A percentile compares a stretch with the other conserved stretches of the same genome.
phyloP scores from a whole-genome alignment of 35 echinoderm and acorn worm genomes.

The Hemicentrotus pulcherrimus region DNA sequence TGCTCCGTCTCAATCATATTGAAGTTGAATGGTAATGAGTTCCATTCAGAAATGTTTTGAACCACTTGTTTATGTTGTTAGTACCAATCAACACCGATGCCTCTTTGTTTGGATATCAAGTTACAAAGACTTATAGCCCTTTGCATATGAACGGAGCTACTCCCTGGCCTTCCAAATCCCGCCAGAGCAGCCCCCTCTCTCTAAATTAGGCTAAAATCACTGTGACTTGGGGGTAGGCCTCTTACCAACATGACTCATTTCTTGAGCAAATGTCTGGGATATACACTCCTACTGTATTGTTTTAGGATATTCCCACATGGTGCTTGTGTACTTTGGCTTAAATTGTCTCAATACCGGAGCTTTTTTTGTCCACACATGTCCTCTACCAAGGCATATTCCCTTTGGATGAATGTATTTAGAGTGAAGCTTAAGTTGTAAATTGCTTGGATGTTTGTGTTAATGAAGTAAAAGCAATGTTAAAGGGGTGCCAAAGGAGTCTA shows the following conservation, averaged over 20 bases:
- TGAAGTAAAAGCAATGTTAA: background rate
- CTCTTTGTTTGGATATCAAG: background rate
- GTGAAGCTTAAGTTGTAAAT: background rate
- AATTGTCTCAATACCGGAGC: background rate
- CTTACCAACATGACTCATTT: slow-evolving; percentile 25
- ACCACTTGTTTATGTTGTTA: background rate
- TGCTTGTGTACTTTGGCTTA: background rate
- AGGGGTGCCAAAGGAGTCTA: background rate
- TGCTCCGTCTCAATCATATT: background rate
- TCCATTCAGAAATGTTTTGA: background rate
- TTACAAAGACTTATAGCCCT: background rate
- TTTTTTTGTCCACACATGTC: background rate
- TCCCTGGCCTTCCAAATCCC: background rate
- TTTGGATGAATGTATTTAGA: background rate
- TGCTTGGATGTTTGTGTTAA: background rate
- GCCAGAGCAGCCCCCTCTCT: background rate
- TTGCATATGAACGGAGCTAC: background rate
- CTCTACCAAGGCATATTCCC: background rate
- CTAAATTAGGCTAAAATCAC: slow-evolving; percentile 38
- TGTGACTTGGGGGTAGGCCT: background rate
- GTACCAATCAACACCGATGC: background rate
- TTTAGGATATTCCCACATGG: slow-evolving; percentile 11
- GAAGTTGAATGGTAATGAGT: background rate
- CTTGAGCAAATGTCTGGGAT: slow-evolving; percentile 16
- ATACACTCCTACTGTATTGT: background rate